phyloP scores from a whole-genome alignment of 1,140 invertebrate species.

The Polypedilum pembai region DNA sequence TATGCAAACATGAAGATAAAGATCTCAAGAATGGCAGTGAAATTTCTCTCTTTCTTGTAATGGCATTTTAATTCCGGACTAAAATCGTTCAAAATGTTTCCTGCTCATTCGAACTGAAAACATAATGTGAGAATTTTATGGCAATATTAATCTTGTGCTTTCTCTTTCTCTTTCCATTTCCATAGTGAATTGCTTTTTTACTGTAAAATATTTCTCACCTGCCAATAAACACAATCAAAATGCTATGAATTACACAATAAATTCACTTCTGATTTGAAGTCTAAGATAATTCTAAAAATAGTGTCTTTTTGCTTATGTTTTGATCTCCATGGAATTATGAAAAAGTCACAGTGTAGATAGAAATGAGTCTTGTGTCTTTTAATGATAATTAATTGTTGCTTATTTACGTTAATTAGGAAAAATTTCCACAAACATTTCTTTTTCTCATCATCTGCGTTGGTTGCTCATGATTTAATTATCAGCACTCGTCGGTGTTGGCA shows the following conservation, averaged over 20 bases:
- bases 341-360: not conserved
- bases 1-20: too few relatives aligned
- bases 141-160: constrained; percentile 11
- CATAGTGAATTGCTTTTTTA: not conserved
- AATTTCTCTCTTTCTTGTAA: not conserved
- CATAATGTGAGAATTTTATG: constrained; percentile 19
- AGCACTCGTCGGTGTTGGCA: not conserved
- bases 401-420: constrained; percentile 9
- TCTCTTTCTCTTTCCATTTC: too few relatives aligned
- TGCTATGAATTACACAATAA: not conserved
- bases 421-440: constrained; percentile 3
- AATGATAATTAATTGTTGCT: constrained; percentile 19
- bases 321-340: constrained; percentile 1
- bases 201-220: constrained; percentile 12
- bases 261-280: not conserved
- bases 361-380: not conserved
- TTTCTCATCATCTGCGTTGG: not conserved
- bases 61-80: constrained; percentile 7
- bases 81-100: not conserved
- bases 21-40: too few relatives aligned
- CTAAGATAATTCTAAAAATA: not conserved
- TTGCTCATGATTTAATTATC: not conserved
- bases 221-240: constrained; percentile 1
- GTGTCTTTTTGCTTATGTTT: too few relatives aligned
- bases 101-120: not conserved